Conservation (phyloP, 2,113 vertebrate species). For the Dryoscopus gambensis region DNA sequence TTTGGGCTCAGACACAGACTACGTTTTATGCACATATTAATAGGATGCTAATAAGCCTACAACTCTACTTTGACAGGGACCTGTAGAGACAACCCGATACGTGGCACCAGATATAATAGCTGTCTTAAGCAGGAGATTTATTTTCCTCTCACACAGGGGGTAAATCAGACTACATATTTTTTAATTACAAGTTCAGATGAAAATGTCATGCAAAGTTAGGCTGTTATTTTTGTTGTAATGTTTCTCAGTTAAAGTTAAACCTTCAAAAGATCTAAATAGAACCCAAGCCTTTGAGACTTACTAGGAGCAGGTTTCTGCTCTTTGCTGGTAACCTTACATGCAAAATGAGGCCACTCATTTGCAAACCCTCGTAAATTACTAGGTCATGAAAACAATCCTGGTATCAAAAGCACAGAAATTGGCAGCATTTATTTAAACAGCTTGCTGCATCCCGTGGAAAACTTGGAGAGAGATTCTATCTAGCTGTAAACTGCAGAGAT, state of each 20-base stretch:
- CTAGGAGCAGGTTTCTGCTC: neutral
- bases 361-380: neutral
- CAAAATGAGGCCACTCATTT: neutral
- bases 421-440: neutral
- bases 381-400: neutral
- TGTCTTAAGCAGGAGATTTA: neutral
- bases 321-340: neutral
- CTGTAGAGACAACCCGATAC: slow-evolving; percentile 15
- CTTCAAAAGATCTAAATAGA: neutral
- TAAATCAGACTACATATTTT: neutral
- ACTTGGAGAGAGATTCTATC: neutral
- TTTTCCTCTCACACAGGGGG: neutral
- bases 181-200: neutral
- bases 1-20: slow-evolving; percentile 76
- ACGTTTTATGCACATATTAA: slow-evolving; percentile 74
- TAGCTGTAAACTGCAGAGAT: neutral
- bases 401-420: neutral
- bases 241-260: neutral
- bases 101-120: slow-evolving; percentile 42
- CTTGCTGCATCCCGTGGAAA: neutral
- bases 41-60: slow-evolving; percentile 72
- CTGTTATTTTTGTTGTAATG: neutral
- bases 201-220: neutral
- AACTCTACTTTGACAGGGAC: slow-evolving; percentile 46
- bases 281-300: neutral